Evolutionary conservation across 92 coral and sea anemone species (phyloP), one percentile per base, ranked within the genome.

Genomic region (Parazoanthus atlanticus): DNA sequence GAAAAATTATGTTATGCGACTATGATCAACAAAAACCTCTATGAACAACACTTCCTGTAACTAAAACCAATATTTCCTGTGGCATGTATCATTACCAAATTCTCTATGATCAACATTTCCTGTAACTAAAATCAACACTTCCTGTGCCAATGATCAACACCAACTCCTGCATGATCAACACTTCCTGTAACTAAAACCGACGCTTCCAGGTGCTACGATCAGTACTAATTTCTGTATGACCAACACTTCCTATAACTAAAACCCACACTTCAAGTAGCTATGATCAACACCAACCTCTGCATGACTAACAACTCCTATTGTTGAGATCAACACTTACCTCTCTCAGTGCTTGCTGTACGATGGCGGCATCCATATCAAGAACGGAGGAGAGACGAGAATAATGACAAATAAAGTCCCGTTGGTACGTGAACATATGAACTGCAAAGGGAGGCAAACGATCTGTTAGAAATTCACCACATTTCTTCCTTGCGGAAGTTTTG

Each of bases 381-480:
- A 97, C 98, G n/a, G 99, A 97, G 30, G 99, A 97, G 26, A 97
- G 93, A 43, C 99, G 89, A 29, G 99, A 97, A 87, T 97, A 97
- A 65, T 97, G 99, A 34, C 98, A 97, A 30, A 97, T 97, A 70
- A 97, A 97, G 85, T 95, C 97, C 41, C 93, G 90, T 61, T 97
- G 99, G 81, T 97, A 97, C 10, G 99, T 95, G 64, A 90, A 94
- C 99, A 97, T 97, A 49, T 95, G 97, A 89, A 95, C 99, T 97
- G 79, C 72, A 93, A 46, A 46, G 40, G 4, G 38, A 38, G 3
- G 40, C 31, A 43, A 40, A 54, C 7, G 29, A 88, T 29, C 23
- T 52, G 74, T 65, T 52, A 75, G 30, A 41, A 4, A 25, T 32
- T 75, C 26, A 3, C 21, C 29, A 11, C 1, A 17, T 84, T 12